These are phyloP conservation scores for Parazoanthus atlanticus DNA, from an alignment of 92 coral and sea anemone genomes.

Conservation along the genomic window DNA sequence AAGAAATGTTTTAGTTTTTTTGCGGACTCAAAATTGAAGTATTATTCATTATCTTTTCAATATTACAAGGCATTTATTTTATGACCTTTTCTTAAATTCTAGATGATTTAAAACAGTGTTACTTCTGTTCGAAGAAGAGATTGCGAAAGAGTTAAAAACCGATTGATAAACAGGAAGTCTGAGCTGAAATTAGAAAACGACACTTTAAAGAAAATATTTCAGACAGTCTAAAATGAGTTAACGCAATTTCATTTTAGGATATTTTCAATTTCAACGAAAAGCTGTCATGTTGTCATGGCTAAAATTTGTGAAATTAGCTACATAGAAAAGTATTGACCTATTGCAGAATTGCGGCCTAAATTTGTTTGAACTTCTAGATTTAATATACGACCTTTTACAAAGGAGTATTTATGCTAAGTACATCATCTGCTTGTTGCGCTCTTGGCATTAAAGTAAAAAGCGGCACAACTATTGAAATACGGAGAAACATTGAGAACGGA, in stretches of 20 bases:
- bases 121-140: not conserved
- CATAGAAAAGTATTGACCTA: not conserved
- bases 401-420: not conserved
- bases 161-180: not conserved
- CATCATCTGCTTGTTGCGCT: not conserved
- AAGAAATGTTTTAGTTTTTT: no score
- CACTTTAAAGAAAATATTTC: not conserved
- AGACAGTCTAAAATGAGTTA: not conserved
- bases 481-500: not conserved
- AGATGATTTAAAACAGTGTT: not conserved
- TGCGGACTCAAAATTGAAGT: not conserved
- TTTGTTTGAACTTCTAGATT: not conserved
- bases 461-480: not conserved
- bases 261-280: not conserved
- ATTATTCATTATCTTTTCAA: no score
- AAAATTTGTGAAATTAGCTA: not conserved
- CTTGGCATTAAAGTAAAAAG: not conserved
- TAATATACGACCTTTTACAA: not conserved
- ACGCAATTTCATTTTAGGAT: not conserved
- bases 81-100: not conserved
- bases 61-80: not conserved
- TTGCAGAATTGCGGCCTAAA: not conserved
- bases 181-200: not conserved
- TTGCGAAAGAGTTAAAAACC: not conserved
- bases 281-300: not conserved